These are phyloP conservation scores for Meandrusa payeni DNA, from an alignment of 2,888 invertebrate species.

Conservation along the genomic window DNA sequence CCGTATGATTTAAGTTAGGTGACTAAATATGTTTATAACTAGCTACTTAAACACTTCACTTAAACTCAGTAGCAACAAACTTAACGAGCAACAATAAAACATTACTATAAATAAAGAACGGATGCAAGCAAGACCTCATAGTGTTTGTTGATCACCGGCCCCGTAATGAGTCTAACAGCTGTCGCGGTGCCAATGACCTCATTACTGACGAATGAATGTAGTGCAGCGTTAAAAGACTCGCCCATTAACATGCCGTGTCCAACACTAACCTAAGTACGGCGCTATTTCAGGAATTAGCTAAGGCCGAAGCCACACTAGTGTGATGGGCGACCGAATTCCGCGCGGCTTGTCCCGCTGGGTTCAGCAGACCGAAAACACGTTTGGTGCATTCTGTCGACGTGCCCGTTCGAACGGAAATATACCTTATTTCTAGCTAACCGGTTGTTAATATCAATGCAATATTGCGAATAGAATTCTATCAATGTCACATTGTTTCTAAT, in stretches of 20 bases:
- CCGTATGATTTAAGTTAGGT: too few species aligned
- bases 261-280: conserved; percentile 46
- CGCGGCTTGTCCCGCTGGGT: conserved; percentile 18
- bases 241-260: conserved; percentile 52
- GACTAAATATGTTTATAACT: too few species aligned
- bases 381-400: conserved; percentile 18
- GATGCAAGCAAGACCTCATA: conserved; percentile 16
- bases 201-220: conserved; percentile 63
- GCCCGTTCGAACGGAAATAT: conserved; percentile 17
- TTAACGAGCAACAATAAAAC: conserved; percentile 16
- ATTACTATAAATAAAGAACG: conserved; percentile 16
- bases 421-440: conserved; percentile 22
- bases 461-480: conserved; percentile 14
- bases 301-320: conserved; percentile 22
- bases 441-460: conserved; percentile 14
- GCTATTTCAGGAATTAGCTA: conserved; percentile 51
- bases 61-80: conserved; percentile 2
- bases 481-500: conserved; percentile 1
- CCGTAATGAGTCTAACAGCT: conserved; percentile 36
- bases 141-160: conserved; percentile 9
- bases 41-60: too few species aligned
- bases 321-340: conserved; percentile 23
- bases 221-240: conserved; percentile 61
- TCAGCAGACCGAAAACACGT: conserved; percentile 23
- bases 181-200: conserved; percentile 60